phyloP scores from a whole-genome alignment of 2,113 vertebrate species.

The Gorsachius goisagi region DNA sequence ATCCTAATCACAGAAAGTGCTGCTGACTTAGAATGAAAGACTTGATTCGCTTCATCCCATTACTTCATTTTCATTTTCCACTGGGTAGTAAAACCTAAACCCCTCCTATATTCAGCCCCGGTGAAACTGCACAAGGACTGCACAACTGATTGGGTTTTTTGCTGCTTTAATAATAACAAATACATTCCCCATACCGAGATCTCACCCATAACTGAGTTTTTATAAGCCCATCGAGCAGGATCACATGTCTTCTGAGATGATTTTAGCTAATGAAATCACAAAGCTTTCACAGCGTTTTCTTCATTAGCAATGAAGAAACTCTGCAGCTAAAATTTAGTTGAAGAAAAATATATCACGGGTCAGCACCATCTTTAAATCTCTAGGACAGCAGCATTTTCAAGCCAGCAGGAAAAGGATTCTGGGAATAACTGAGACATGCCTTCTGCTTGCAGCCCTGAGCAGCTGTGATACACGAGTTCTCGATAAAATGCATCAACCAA shows the following conservation, averaged over 20 bases:
- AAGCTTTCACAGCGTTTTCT: not conserved
- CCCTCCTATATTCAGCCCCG: not conserved
- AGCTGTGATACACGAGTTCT: not conserved
- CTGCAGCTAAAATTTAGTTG: not conserved
- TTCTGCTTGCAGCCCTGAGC: not conserved
- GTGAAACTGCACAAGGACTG: not conserved
- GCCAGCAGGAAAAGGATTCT: not conserved
- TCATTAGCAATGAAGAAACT: not conserved
- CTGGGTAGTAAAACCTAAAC: not conserved
- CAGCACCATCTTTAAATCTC: not conserved
- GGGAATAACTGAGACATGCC: not conserved
- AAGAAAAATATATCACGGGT: not conserved
- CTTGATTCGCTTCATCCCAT: not conserved
- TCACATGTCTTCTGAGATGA: not conserved
- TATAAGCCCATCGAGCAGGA: not conserved
- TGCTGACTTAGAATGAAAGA: not conserved
- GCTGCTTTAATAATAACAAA: not conserved
- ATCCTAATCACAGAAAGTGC: not conserved
- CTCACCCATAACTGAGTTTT: not conserved
- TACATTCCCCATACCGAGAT: not conserved
- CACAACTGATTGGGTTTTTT: not conserved
- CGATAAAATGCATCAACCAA: not conserved
- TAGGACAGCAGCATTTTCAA: not conserved
- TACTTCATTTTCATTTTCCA: not conserved
- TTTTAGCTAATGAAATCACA: not conserved